A percentile compares a stretch with the other conserved stretches of the same genome.
Conservation (phyloP, 2,888 invertebrate genomes). For the Drosophila demipolita region DNA sequence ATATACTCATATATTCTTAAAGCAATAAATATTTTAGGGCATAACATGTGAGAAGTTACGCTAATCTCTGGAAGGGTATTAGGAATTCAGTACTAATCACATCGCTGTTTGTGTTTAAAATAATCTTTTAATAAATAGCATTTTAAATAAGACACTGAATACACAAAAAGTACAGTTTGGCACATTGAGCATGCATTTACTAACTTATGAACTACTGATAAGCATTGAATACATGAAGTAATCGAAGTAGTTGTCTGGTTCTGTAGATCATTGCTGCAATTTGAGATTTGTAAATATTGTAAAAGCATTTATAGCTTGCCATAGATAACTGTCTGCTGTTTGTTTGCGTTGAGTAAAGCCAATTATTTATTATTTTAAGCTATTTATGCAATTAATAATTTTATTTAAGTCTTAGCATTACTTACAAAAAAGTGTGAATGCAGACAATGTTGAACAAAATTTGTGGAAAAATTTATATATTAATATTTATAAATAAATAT, state of each 20-base stretch:
- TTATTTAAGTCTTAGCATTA: conserved; percentile 42
- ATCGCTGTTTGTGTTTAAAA: not conserved
- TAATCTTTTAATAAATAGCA: conserved; percentile 24
- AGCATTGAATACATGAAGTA: conserved; percentile 12
- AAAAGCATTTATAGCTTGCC: conserved; percentile 12
- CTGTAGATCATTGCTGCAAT: not conserved
- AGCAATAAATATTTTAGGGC: not conserved
- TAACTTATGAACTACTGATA: conserved; percentile 26
- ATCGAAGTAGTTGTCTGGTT: not conserved
- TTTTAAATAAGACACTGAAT: conserved; percentile 22
- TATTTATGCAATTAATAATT: conserved; percentile 29
- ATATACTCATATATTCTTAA: not conserved
- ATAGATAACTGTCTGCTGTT: conserved; percentile 14
- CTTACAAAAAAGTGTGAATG: not conserved
- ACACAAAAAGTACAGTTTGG: conserved; percentile 60
- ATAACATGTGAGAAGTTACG: not conserved
- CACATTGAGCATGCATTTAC: conserved; percentile 15
- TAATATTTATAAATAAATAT: not conserved
- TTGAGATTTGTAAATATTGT: conserved; percentile 15
- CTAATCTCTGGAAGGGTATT: not conserved
- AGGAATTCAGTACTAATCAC: not conserved
- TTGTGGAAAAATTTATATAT: not conserved
- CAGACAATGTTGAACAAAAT: not conserved
- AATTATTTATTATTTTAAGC: conserved; percentile 26
- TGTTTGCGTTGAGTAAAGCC: conserved; percentile 21